A percentile compares a stretch with the other conserved stretches of the same genome.
Conservation (phyloP, 2,113 vertebrate genomes). For the Rhagologus leucostigma region DNA sequence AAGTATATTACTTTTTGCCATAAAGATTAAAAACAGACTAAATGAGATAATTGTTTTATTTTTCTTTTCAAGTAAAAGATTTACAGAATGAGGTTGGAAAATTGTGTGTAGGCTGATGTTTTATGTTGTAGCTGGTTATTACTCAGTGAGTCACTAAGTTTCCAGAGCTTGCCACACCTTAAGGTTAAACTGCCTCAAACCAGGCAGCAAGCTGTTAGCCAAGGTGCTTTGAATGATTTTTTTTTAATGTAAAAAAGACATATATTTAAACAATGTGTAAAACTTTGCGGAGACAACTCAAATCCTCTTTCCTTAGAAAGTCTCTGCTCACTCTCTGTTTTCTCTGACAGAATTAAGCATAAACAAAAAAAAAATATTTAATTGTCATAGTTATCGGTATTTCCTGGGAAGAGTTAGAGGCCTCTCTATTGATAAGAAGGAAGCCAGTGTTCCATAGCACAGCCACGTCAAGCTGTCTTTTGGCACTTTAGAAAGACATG, state of each 20-base stretch:
- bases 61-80: conserved; percentile 72
- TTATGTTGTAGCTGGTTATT: conserved; percentile 72
- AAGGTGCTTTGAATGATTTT: conserved; percentile 47
- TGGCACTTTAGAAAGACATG: neutral
- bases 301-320: neutral
- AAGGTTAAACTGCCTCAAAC: conserved; percentile 70
- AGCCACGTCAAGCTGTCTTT: neutral
- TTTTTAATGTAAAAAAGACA: conserved; percentile 5
- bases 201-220: conserved; percentile 65
- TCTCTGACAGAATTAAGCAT: neutral
- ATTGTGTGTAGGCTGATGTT: conserved; percentile 73
- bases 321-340: neutral
- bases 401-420: neutral
- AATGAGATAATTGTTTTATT: conserved; percentile 64
- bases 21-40: conserved; percentile 48
- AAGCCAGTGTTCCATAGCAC: neutral
- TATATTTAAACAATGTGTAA: neutral
- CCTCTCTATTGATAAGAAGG: neutral
- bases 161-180: conserved; percentile 78
- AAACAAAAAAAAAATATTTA: neutral
- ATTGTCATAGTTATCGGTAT: fast-evolving
- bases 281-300: neutral
- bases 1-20: neutral
- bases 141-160: conserved; percentile 76
- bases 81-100: conserved; percentile 74